Conservation (phyloP, 92 coral and sea anemone genomes). For the Bergia puertoricense region DNA sequence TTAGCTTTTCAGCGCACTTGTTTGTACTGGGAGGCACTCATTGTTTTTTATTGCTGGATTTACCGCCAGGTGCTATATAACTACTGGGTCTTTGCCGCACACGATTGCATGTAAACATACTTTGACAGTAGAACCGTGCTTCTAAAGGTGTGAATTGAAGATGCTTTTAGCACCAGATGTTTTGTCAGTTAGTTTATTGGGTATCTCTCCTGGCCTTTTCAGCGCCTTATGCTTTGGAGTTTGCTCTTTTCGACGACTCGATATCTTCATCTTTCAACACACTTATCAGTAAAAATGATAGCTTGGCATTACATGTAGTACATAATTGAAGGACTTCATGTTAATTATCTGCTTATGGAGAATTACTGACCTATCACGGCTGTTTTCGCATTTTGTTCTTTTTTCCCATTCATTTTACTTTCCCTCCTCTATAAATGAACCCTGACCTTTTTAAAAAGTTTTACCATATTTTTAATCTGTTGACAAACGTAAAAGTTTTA, state of each 20-base stretch:
- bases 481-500: neutral
- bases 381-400: neutral
- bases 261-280: neutral
- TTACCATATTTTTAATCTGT: too few species aligned
- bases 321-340: neutral
- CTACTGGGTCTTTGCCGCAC: neutral
- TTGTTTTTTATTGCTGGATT: slow-evolving; percentile 18
- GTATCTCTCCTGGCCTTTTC: neutral
- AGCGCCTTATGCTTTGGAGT: neutral
- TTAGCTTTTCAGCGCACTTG: slow-evolving; percentile 19
- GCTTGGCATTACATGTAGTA: neutral
- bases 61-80: neutral
- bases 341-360: neutral
- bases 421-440: too few species aligned
- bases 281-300: neutral
- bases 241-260: slow-evolving; percentile 5
- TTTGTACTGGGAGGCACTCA: slow-evolving; percentile 1
- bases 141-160: slow-evolving; percentile 35
- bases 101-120: slow-evolving; percentile 7
- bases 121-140: slow-evolving; percentile 18
- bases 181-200: neutral
- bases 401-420: neutral
- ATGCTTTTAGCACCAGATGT: slow-evolving; percentile 47
- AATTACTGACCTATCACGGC: neutral
- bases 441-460: too few species aligned